Percentiles rank a stretch among this genome's conserved stretches.
phyloP scores from a whole-genome alignment of 2,888 invertebrate species.

The Harmothoe impar region DNA sequence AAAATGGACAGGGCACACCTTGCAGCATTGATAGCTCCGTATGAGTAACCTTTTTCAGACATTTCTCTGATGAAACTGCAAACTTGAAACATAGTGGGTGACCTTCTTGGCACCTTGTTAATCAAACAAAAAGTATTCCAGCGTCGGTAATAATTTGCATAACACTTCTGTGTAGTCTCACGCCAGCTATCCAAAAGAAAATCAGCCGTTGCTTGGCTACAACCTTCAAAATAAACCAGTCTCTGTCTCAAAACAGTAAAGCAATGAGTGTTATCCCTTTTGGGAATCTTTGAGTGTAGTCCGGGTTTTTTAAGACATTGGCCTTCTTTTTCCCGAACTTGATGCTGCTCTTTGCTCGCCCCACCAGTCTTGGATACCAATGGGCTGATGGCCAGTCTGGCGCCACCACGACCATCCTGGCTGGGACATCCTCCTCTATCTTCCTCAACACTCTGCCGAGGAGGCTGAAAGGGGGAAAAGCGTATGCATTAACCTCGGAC shows the following conservation, averaged over 20 bases:
- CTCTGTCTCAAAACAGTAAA: neutral
- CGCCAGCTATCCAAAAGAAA: neutral
- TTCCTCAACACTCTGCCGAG: neutral
- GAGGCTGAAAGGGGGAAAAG: constrained; percentile 30
- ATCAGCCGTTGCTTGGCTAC: neutral
- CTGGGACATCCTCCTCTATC: neutral
- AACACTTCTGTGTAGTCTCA: neutral
- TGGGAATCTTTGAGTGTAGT: neutral
- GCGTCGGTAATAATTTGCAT: neutral
- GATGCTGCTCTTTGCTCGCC: neutral
- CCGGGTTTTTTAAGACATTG: neutral
- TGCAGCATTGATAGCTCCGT: no score
- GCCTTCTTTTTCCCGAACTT: neutral
- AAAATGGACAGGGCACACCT: no score
- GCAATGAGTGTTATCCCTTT: neutral
- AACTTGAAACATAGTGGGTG: neutral
- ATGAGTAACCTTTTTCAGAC: no score
- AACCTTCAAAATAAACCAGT: neutral
- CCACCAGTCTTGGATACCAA: neutral
- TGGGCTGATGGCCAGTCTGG: neutral
- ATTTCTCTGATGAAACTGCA: neutral
- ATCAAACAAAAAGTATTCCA: no score
- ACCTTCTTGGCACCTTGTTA: neutral
- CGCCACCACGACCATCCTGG: neutral
- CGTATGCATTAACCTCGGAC: neutral